A percentile compares a stretch with the other conserved stretches of the same genome.
These are phyloP conservation scores for Bellardia pandia DNA, from an alignment of 2,888 invertebrate species.

Conservation along the genomic window DNA sequence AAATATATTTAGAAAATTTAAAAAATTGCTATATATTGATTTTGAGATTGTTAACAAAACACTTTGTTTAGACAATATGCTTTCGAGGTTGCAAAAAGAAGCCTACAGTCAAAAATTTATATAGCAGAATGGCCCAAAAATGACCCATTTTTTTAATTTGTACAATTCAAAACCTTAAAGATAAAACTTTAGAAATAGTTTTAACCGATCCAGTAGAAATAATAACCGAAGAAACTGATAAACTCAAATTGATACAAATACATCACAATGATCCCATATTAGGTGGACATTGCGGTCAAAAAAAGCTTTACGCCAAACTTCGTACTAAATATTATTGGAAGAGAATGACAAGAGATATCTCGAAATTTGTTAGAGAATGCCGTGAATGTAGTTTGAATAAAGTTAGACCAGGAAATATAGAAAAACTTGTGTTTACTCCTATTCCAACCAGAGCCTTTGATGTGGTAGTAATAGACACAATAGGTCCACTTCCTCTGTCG, in stretches of 20 bases:
- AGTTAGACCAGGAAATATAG: not conserved
- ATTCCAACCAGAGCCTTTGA: not conserved
- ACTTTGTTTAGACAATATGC: conserved; percentile 48
- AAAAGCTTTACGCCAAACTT: not conserved
- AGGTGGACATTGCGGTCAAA: conserved; percentile 17
- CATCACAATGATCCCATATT: not conserved
- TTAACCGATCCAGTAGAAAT: conserved; percentile 1
- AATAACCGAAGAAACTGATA: not conserved
- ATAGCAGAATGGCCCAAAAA: conserved; percentile 27
- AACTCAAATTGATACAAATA: not conserved
- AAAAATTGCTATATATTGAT: conserved; percentile 39
- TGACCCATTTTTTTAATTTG: conserved; percentile 6
- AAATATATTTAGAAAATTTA: conserved; percentile 35
- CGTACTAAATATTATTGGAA: conserved; percentile 3
- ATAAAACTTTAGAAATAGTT: conserved; percentile 27
- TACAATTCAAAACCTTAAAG: conserved; percentile 24
- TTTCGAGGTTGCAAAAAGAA: conserved; percentile 49
- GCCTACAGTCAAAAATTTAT: conserved; percentile 23
- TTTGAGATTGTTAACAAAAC: conserved; percentile 57
- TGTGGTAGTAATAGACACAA: not conserved
- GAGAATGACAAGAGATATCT: not conserved
- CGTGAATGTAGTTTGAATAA: not conserved
- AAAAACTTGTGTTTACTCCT: conserved; percentile 9
- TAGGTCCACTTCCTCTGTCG: not conserved
- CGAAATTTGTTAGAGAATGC: not conserved